Percentiles rank a stretch among this genome's conserved stretches.
Conservation (phyloP, 2,888 invertebrate genomes). For the Mellilla xanthometata region DNA sequence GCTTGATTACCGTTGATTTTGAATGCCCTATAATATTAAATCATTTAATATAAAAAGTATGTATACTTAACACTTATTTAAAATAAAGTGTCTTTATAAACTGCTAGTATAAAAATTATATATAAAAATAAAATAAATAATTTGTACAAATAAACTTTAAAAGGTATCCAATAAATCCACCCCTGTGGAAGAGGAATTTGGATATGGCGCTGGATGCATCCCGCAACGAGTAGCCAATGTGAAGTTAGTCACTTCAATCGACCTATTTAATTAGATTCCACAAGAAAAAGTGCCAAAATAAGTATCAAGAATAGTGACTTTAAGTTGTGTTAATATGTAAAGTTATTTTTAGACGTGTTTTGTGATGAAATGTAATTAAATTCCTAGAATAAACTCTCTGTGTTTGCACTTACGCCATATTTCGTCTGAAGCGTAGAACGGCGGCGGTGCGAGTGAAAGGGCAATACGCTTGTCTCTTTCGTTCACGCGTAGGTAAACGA, state of each 20-base stretch:
- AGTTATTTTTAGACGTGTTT: conserved; percentile 36
- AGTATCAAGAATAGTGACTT: conserved; percentile 21
- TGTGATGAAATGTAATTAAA: conserved; percentile 44
- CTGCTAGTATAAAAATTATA: no score
- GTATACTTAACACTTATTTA: no score
- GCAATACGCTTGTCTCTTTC: conserved; percentile 57
- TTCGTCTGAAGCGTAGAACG: conserved; percentile 44
- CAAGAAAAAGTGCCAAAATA: conserved; percentile 19
- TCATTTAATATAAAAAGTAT: no score
- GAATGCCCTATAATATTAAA: no score
- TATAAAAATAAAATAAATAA: no score
- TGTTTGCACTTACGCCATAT: conserved; percentile 61
- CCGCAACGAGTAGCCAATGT: conserved; percentile 63
- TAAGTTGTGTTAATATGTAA: conserved; percentile 24
- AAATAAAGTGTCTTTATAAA: no score
- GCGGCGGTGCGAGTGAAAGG: conserved; percentile 53
- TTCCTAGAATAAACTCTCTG: conserved; percentile 42
- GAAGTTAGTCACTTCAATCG: conserved; percentile 56
- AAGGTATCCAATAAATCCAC: conserved; percentile 38
- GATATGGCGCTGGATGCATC: conserved; percentile 75
- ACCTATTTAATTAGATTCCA: conserved; percentile 26
- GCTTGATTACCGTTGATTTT: no score
- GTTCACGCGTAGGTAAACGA: conserved; percentile 55
- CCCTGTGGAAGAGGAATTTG: conserved; percentile 67
- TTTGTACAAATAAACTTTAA: background rate